Evolutionary conservation across 2,797 vertebrate genomes (phyloP), one percentile per base, ranked within the genome.

Genomic region (Sciurus carolinensis): DNA sequence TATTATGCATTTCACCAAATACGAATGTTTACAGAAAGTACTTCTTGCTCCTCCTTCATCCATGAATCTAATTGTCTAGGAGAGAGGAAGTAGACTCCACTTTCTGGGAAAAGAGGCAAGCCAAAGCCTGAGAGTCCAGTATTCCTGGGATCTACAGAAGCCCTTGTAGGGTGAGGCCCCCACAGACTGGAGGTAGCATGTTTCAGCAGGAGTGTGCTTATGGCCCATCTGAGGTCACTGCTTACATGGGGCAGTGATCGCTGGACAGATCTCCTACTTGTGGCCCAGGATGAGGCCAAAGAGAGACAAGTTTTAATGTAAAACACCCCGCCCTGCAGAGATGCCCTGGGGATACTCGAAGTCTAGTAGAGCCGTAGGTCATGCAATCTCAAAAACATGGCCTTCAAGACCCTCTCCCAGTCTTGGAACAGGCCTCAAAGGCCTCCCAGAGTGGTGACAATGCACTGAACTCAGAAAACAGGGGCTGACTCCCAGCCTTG

Each of bases 11-110:
- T 85, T 94, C 28, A 57, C 90, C 69, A 88, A 91, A 95, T 77
- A 90, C 73, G 54, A 95, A 13, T 96, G 87, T 97, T 95, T 96
- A 59, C 72, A 92, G 83, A 95, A 84, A 95, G 85, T 66, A 82
- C 44, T 93, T 77, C 73, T 77, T 92, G 82, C 82, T 97, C 95
- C 82, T 94, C 79, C 42, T 54, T 14, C 72, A 64, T 95, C 15
- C 7, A 4, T 86, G 54, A 33, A 94, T 36, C 52, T 96, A 96
- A 97, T 59, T 90, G 57, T 79, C 76, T 92, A 36, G 66, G 42
- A 95, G 73, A 87, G 62, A 86, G 20, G n/a, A 24, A n/a, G 20
- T 91, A 17, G 24, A 12, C 81, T 76, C 71, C 13, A 64, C 71
- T 71, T 96, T 89, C 52, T 39, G 3, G 36, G 47, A 67, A 95